These are phyloP conservation scores for Procambarus virginalis DNA, from an alignment of 1,140 invertebrate species.

Conservation along the genomic window DNA sequence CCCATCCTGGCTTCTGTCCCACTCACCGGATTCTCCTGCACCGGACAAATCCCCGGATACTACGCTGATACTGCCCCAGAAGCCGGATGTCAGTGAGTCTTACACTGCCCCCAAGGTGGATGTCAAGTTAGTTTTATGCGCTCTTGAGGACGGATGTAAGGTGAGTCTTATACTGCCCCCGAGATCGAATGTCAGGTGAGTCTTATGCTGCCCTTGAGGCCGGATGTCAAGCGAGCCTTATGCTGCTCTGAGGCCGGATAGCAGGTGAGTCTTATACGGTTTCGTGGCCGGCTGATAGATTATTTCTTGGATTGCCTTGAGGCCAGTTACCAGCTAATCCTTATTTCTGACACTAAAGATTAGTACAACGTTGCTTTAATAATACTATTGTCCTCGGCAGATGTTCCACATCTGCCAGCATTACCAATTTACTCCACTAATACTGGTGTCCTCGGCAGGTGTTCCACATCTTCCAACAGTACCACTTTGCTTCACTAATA, in stretches of 20 bases:
- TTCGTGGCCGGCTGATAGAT: no score
- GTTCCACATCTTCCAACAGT: background rate
- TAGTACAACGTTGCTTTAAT: background rate
- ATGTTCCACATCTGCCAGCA: no score
- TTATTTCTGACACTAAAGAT: no score
- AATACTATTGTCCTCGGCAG: background rate
- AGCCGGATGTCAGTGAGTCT: background rate
- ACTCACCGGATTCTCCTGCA: conserved; percentile 27
- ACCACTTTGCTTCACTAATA: background rate
- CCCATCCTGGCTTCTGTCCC: conserved; percentile 27
- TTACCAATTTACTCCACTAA: no score
- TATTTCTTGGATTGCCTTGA: no score
- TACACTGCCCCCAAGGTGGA: background rate
- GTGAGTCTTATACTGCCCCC: background rate
- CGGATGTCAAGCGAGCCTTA: background rate
- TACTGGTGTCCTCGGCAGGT: background rate
- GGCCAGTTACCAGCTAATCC: no score
- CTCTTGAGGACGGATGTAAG: background rate
- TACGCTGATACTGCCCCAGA: conserved; percentile 10
- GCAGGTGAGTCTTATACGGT: background rate
- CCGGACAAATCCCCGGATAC: conserved; percentile 8
- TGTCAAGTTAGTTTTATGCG: background rate
- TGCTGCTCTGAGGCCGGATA: background rate
- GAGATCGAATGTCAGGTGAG: background rate
- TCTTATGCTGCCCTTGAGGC: background rate